These are phyloP conservation scores for Zosterops hypoxanthus DNA, from an alignment of 2,113 vertebrate species.

Conservation along the genomic window DNA sequence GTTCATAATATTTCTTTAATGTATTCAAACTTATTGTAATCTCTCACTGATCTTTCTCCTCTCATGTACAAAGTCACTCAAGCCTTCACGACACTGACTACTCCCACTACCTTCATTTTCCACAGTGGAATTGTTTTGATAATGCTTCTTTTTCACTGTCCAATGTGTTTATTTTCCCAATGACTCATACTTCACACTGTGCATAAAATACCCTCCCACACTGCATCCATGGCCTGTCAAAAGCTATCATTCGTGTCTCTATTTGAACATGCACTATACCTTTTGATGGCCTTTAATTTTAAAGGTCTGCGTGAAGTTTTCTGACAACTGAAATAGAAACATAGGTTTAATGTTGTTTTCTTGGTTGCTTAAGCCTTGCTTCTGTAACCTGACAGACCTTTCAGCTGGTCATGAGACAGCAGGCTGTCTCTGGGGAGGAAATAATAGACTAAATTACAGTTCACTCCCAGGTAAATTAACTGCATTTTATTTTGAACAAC, in stretches of 20 bases:
- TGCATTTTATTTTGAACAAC: neutral
- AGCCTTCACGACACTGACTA: neutral
- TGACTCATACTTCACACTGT: neutral
- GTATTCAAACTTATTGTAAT: neutral
- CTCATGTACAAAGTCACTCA: neutral
- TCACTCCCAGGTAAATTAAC: neutral
- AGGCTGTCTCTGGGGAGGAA: neutral
- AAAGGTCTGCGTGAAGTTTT: neutral
- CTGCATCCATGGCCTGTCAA: neutral
- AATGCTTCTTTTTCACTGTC: neutral
- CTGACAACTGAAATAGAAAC: conserved; percentile 1
- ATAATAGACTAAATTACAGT: neutral
- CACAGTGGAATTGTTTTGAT: neutral
- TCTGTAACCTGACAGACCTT: neutral
- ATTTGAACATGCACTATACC: neutral
- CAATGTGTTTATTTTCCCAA: neutral
- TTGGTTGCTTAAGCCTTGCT: neutral
- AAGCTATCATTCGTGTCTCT: neutral
- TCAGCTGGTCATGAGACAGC: neutral
- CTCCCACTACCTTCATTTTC: neutral
- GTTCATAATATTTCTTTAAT: neutral
- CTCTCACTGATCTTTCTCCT: neutral
- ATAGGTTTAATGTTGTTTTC: neutral
- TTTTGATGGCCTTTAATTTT: conserved; percentile 30
- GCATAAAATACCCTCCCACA: neutral